phyloP scores from a whole-genome alignment of 2,113 vertebrate species.

The Forbesichthys agassizii region DNA sequence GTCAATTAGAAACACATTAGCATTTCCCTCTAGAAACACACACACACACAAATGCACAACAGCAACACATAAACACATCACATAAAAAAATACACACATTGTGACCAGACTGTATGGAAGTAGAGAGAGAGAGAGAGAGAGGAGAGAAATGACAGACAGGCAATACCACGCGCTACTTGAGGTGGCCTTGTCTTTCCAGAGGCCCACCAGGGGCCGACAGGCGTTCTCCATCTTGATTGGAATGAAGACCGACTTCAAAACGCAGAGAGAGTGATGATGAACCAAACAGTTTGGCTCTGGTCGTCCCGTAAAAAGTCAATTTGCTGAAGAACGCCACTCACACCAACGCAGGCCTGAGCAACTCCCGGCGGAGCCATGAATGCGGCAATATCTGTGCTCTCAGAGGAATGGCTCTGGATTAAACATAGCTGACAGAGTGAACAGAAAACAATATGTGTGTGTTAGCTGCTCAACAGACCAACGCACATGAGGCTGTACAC shows the following conservation, averaged over 20 bases:
- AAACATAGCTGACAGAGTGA: conserved; percentile 56
- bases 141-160: neutral
- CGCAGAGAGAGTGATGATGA: conserved; percentile 45
- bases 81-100: neutral
- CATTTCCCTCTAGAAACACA: conserved; percentile 31
- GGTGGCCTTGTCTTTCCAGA: conserved; percentile 19
- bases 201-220: conserved; percentile 18
- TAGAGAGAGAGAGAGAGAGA: neutral
- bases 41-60: conserved; percentile 19
- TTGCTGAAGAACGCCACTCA: conserved; percentile 63
- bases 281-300: conserved; percentile 53
- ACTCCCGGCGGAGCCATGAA: conserved; percentile 50
- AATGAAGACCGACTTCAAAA: conserved; percentile 58
- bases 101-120: neutral
- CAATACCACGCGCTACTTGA: conserved; percentile 24
- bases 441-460: conserved; percentile 40
- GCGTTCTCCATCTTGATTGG: conserved; percentile 47
- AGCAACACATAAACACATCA: too few relatives aligned
- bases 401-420: conserved; percentile 36
- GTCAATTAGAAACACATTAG: conserved; percentile 77
- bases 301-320: conserved; percentile 64
- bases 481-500: conserved; percentile 14
- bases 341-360: conserved; percentile 36
- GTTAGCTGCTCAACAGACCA: conserved; percentile 33
- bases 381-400: conserved; percentile 40